phyloP scores from a whole-genome alignment of 2,888 invertebrate genomes.

The Volucella inanis region DNA sequence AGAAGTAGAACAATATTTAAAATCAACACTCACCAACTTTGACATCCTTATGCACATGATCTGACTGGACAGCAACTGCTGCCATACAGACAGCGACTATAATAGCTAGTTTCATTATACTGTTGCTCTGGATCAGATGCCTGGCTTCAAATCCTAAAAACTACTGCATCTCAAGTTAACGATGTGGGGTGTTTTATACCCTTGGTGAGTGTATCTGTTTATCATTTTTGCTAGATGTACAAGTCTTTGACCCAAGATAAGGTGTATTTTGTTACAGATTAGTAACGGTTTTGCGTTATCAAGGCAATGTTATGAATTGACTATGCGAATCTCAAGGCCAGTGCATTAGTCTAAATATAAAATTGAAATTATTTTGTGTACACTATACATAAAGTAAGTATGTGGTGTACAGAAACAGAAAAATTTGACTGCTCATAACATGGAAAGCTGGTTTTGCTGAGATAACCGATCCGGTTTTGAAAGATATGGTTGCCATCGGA shows the following conservation, averaged over 20 bases:
- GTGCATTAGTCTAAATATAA: slow-evolving; percentile 4
- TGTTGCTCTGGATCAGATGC: slow-evolving; percentile 66
- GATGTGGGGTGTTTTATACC: slow-evolving; percentile 18
- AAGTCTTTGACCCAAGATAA: background rate
- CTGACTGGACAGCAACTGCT: slow-evolving; percentile 77
- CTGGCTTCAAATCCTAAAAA: slow-evolving; percentile 13
- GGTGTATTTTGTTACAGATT: slow-evolving; percentile 3
- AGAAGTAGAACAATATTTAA: too few relatives aligned
- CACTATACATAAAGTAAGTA: background rate
- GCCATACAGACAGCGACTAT: slow-evolving; percentile 79
- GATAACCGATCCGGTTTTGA: slow-evolving; percentile 23
- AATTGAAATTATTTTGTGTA: background rate
- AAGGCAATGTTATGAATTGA: background rate
- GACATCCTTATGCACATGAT: slow-evolving; percentile 65
- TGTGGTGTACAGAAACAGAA: background rate
- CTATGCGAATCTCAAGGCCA: background rate
- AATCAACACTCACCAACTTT: slow-evolving; percentile 16
- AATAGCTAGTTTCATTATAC: slow-evolving; percentile 78
- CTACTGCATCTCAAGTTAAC: background rate
- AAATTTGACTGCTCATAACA: background rate
- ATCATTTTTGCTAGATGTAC: slow-evolving; percentile 7
- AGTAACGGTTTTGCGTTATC: slow-evolving; percentile 7
- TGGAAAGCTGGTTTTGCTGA: background rate
- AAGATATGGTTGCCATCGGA: background rate
- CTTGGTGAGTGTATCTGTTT: slow-evolving; percentile 23